These are phyloP conservation scores for Indicator maculatus DNA, from an alignment of 2,113 vertebrate genomes.

Conservation along the genomic window DNA sequence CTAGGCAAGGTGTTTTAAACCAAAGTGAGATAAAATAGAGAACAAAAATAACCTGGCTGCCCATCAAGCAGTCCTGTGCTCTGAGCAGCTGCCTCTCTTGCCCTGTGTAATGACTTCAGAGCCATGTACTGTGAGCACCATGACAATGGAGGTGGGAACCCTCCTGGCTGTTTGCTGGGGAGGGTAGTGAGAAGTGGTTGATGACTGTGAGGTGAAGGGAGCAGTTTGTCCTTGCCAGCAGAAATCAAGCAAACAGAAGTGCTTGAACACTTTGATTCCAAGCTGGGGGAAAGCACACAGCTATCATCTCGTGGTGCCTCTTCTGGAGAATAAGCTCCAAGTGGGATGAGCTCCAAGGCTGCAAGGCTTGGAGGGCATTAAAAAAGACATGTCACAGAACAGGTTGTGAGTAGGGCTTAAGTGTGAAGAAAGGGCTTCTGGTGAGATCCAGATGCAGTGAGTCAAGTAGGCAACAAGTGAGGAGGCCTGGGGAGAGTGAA, in stretches of 20 bases:
- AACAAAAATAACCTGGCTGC: not conserved
- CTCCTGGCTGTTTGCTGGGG: not conserved
- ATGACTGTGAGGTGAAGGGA: not conserved
- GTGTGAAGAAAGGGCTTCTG: not conserved
- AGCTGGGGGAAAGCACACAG: not conserved
- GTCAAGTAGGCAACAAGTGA: too few species aligned
- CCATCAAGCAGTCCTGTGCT: not conserved
- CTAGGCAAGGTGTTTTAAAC: not conserved
- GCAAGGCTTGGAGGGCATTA: not conserved
- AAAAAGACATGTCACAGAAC: not conserved
- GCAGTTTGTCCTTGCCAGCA: not conserved
- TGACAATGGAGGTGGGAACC: not conserved
- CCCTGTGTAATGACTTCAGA: not conserved
- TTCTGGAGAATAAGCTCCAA: not conserved
- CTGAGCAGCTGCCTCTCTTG: not conserved
- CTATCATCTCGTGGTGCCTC: accelerated
- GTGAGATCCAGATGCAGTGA: not conserved
- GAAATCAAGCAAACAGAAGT: not conserved
- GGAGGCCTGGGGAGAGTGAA: not conserved
- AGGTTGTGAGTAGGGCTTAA: not conserved
- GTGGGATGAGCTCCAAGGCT: not conserved
- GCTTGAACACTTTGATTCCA: not conserved
- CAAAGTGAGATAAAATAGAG: not conserved
- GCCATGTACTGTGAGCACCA: accelerated
- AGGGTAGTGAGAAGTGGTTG: accelerated